Evolutionary conservation across 2,888 invertebrate species (phyloP), one percentile per base, ranked within the genome.

Genomic region (Eupeodes latifasciatus): DNA sequence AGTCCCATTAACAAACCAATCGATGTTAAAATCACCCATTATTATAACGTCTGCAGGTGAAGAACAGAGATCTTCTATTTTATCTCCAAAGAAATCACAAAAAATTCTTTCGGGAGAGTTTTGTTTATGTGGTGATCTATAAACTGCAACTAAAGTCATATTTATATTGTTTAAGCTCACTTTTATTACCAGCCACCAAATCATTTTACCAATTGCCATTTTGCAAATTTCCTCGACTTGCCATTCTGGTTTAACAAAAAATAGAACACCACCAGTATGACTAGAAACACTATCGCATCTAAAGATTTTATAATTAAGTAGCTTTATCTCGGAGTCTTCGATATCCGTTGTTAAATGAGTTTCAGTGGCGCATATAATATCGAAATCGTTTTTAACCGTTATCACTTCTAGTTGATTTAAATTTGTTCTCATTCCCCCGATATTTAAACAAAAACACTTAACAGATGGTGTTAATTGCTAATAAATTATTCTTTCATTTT

Each of bases 401-500:
- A 57, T 14, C 11, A 59, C 34, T 34, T 14, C 34, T 34, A 59
- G 14, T 34, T 59, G 59, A 5, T 5, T 2, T 6, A 59, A 34
- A 34, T 59, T 59, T 7, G 27, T 14, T 59, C 59, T 5, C 0
- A n/a, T n/a, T n/a, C n/a, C n/a, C n/a, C 27, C 19, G 5, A 34
- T 19, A 34, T 57, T 57, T 12, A 27, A 57, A 12, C 27, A 57
- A 27, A 57, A 6, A 12, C 57, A 27, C 1, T 57, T 57, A 3
- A 27, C 12, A 0, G 57, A 59, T 2, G 12, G 5, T 12, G 14
- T 12, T 59, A 34, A 34, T 59, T 59, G 59, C 27, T 59, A 59
- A 59, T 59, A 59, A 6, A 14, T 59, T 34, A 59, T 59, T 59
- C n/a, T 53, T 53, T 53, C 53, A n/a, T 34, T 59, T 34, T 59